phyloP scores from a whole-genome alignment of 2,888 invertebrate genomes.

The Amiota minor region DNA sequence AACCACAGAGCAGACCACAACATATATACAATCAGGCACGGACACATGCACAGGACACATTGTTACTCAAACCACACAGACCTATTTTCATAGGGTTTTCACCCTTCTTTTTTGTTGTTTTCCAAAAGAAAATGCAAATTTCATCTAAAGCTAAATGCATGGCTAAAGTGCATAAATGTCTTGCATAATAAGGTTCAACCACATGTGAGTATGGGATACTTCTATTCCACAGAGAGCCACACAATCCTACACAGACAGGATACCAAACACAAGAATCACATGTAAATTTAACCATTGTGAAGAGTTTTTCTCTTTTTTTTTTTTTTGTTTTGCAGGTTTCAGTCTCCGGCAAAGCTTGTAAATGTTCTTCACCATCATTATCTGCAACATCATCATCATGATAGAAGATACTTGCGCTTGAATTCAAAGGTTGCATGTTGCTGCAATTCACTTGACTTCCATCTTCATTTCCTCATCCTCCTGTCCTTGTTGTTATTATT shows the following conservation, averaged over 20 bases:
- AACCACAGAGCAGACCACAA: background rate
- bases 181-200: conserved; percentile 52
- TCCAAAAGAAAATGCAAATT: conserved; percentile 40
- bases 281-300: conserved; percentile 48
- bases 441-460: too few relatives aligned
- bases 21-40: background rate
- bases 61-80: background rate
- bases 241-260: conserved; percentile 19
- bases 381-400: too few relatives aligned
- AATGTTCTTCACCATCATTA: too few relatives aligned
- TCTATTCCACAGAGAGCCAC: background rate
- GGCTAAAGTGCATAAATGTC: conserved; percentile 54
- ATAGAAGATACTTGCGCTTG: too few relatives aligned
- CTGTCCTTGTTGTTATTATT: too few relatives aligned
- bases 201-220: conserved; percentile 35
- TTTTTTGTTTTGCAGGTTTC: background rate
- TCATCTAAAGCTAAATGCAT: conserved; percentile 15
- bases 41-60: background rate
- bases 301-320: conserved; percentile 42
- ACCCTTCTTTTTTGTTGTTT: background rate
- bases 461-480: too few relatives aligned
- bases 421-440: too few relatives aligned
- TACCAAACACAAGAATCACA: conserved; percentile 28
- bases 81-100: too few relatives aligned
- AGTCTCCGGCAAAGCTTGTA: too few relatives aligned